Conservation (phyloP, 2,113 vertebrate genomes). For the Corydoras maculifer region DNA sequence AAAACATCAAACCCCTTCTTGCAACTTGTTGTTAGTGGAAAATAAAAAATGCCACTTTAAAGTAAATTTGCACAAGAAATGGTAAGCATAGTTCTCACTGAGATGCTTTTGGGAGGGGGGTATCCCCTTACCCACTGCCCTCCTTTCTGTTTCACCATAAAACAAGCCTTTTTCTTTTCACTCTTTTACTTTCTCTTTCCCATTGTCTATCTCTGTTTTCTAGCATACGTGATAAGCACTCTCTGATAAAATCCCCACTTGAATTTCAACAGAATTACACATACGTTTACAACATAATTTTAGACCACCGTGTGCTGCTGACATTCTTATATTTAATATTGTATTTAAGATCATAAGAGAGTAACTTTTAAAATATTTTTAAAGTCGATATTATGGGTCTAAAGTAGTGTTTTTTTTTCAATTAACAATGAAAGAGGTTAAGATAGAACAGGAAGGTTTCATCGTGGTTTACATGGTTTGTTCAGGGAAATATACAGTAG, state of each 20-base stretch:
- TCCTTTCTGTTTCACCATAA: slow-evolving; percentile 30
- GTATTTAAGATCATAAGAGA: no score
- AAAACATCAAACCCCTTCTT: slow-evolving; percentile 15
- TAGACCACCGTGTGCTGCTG: not conserved
- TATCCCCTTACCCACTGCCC: slow-evolving; percentile 26
- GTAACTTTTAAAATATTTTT: no score
- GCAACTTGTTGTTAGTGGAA: slow-evolving; percentile 16
- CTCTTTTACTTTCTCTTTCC: not conserved
- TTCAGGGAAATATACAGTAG: no score
- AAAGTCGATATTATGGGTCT: no score
- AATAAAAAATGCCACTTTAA: slow-evolving; percentile 32
- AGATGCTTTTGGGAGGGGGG: not conserved
- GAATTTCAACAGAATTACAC: slow-evolving; percentile 23
- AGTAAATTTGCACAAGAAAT: slow-evolving; percentile 18
- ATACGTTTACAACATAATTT: not conserved
- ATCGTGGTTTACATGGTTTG: no score
- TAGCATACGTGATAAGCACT: slow-evolving; percentile 4
- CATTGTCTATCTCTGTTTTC: not conserved
- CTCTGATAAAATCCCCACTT: slow-evolving; percentile 26
- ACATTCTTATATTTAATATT: no score
- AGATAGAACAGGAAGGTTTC: no score
- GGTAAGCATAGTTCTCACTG: slow-evolving; percentile 22
- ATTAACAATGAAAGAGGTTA: no score
- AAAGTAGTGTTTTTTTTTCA: no score
- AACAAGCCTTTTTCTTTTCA: not conserved